Conservation (phyloP, 2,113 vertebrate species). For the Carollia perspicillata region DNA sequence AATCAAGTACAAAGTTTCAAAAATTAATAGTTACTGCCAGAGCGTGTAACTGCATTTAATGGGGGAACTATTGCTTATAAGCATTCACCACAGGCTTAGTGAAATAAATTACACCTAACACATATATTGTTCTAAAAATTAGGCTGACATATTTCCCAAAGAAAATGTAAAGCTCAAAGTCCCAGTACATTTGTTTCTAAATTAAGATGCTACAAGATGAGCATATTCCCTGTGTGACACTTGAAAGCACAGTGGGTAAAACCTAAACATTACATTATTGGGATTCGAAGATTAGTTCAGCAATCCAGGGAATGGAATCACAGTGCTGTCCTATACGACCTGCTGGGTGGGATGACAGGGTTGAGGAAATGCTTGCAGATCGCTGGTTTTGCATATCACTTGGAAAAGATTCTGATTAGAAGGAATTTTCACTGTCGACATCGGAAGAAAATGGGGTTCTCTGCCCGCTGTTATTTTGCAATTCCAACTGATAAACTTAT, state of each 20-base stretch:
- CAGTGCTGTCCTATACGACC: not conserved
- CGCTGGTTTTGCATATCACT: not conserved
- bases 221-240: not conserved
- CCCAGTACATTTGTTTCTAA: not conserved
- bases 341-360: not conserved
- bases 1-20: not conserved
- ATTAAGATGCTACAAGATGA: slow-evolving; percentile 6
- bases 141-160: not conserved
- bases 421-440: not conserved
- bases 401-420: not conserved
- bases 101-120: not conserved
- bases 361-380: not conserved
- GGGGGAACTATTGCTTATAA: not conserved
- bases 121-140: not conserved
- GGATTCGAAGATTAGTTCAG: not conserved
- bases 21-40: not conserved
- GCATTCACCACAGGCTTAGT: not conserved
- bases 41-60: not conserved
- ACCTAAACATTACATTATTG: not conserved
- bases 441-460: slow-evolving; percentile 11
- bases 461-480: not conserved
- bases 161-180: slow-evolving; percentile 31
- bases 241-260: slow-evolving; percentile 27
- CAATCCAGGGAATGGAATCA: not conserved
- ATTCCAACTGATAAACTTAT: not conserved